Conservation (phyloP, 1,140 invertebrate genomes). For the Trinorchestia longiramus region DNA sequence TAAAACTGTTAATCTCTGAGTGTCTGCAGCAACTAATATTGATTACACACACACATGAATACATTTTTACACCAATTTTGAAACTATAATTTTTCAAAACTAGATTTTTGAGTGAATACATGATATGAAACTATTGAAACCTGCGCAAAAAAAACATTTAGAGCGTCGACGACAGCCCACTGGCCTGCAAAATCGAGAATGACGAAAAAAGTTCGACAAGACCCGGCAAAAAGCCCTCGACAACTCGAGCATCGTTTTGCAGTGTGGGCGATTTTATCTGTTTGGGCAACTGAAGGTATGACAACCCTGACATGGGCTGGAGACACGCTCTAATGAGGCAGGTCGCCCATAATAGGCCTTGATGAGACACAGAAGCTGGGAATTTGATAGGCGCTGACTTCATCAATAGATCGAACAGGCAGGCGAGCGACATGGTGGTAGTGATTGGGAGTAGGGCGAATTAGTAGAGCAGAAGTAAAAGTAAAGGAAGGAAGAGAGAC, state of each 20-base stretch:
- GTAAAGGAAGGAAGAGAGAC: not conserved
- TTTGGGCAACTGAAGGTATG: not conserved
- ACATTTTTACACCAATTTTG: too few species aligned
- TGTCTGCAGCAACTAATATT: too few species aligned
- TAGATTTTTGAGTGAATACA: too few species aligned
- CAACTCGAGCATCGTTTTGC: not conserved
- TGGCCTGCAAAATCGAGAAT: not conserved
- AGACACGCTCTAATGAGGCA: slow-evolving; percentile 33
- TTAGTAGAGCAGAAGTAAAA: not conserved
- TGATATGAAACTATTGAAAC: not conserved
- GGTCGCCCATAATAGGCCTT: slow-evolving; percentile 28
- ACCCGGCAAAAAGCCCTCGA: not conserved
- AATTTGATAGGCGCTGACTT: slow-evolving; percentile 40
- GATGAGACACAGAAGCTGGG: slow-evolving; percentile 35
- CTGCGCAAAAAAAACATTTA: not conserved
- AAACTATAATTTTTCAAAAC: not conserved
- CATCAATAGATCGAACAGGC: slow-evolving; percentile 24
- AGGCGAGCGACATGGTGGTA: not conserved
- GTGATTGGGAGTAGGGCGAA: too few species aligned
- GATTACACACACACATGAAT: too few species aligned
- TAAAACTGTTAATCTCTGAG: too few species aligned
- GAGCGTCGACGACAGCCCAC: not conserved
- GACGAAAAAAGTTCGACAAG: not conserved
- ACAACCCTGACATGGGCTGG: not conserved
- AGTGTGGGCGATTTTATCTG: not conserved